These are phyloP conservation scores for Gavialis gangeticus DNA, from an alignment of 2,113 vertebrate species.

Conservation along the genomic window DNA sequence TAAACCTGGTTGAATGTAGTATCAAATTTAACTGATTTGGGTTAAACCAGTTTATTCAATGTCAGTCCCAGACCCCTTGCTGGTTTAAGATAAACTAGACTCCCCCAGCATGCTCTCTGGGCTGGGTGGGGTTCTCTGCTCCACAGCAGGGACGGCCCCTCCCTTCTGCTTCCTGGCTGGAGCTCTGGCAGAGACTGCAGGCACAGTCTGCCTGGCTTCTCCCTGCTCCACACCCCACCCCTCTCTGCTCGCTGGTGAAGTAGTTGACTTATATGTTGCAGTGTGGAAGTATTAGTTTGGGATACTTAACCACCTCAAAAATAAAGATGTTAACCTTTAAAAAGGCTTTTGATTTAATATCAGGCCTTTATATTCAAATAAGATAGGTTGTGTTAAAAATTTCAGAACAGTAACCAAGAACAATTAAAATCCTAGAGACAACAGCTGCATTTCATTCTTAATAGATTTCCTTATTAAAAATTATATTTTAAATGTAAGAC, in stretches of 20 bases:
- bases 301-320: neutral
- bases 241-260: too few relatives aligned
- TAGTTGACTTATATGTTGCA: neutral
- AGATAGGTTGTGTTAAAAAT: constrained; percentile 32
- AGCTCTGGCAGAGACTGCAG: too few relatives aligned
- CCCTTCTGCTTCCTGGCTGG: too few relatives aligned
- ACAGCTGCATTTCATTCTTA: neutral
- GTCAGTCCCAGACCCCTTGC: too few relatives aligned
- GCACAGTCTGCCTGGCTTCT: too few relatives aligned
- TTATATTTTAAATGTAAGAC: constrained; percentile 13
- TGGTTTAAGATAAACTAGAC: too few relatives aligned
- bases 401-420: neutral
- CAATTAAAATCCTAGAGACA: neutral
- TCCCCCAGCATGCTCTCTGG: too few relatives aligned
- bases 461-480: neutral
- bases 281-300: neutral
- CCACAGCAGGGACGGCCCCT: too few relatives aligned
- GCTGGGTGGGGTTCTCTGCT: too few relatives aligned
- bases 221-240: too few relatives aligned
- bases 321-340: constrained; percentile 46
- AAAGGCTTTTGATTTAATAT: constrained; percentile 14
- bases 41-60: neutral
- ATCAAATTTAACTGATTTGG: neutral
- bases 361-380: constrained; percentile 13
- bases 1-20: too few relatives aligned